Base-by-base conservation (phyloP, 2,113 vertebrate genomes). In the Benitochromis conjunctus region DNA sequence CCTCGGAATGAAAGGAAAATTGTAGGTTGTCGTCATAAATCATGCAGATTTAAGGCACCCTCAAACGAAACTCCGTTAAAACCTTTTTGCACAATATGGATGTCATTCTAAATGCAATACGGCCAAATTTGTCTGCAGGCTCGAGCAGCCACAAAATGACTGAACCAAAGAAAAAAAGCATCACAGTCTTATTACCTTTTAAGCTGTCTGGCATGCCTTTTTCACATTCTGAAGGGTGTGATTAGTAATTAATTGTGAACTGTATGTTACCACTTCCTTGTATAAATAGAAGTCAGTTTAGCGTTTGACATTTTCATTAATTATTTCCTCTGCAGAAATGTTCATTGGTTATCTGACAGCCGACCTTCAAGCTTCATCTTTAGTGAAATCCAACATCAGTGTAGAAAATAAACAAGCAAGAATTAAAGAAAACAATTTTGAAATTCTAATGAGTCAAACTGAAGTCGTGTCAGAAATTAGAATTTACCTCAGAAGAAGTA, bases 131-230 rank as follows among this genome's bases (percentile, higher is more conserved):
- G 21, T 64, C 53, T 64, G 60, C 38, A 57, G 55, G n/a, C 80
- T 19, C 16, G 9, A 21, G 16, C 83, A 80, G n/a, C 66, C 46
- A 69, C 29, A 71, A 74, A 43, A 85, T 66, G 84, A 89, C 55
- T 80, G 36, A 80, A 90, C 7, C 6, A 7, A 11, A 19, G 19
- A 84, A 66, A 71, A 81, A 77, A 54, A 80, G 82, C 77, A 90
- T 82, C 80, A 31, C 2, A 55, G 48, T 81, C 36, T 92, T 92
- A 92, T 92, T 86, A 91, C 69, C 91, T 91, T 89, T 90, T 92
- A 91, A 93, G 76, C 79, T 64, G 53, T 86, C 79, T 19, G 21
- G 38, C 84, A 81, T 74, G 60, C 19, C 55, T 62, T 62, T 62
- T 66, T 88, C 58, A 79, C 13, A 81, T 84, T 43, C 41, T 90